Evolutionary conservation across 2,888 invertebrate genomes (phyloP).

Genomic region (Encarsia formosa): DNA sequence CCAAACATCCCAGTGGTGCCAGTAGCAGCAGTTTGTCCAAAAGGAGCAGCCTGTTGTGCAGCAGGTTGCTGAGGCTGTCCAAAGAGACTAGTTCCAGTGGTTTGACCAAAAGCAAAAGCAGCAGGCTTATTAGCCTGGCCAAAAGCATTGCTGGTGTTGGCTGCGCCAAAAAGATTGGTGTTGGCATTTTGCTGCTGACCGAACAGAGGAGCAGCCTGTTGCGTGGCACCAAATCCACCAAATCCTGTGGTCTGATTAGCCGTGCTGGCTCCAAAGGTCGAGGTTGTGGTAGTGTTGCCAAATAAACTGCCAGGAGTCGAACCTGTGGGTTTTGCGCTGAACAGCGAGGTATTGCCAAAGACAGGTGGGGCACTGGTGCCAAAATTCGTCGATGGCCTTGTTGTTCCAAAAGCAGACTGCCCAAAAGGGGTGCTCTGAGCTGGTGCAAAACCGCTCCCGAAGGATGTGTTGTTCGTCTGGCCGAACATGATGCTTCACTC

Average conservation of each 20-base stretch:
- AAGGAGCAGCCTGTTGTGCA: slow-evolving; percentile 49
- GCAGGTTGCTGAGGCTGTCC: slow-evolving; percentile 55
- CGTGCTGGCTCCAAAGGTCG: slow-evolving; percentile 64
- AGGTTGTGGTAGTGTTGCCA: slow-evolving; percentile 60
- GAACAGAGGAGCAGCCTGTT: slow-evolving; percentile 47
- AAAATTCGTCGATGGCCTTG: slow-evolving; percentile 59
- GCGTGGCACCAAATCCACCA: slow-evolving; percentile 49
- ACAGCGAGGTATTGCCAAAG: slow-evolving; percentile 64
- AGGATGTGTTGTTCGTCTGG: slow-evolving; percentile 47
- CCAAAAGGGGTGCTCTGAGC: slow-evolving; percentile 55
- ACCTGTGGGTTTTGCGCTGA: slow-evolving; percentile 55
- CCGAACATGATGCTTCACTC: too few species aligned
- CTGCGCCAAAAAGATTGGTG: slow-evolving; percentile 60
- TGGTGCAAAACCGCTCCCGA: slow-evolving; percentile 55
- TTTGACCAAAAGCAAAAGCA: slow-evolving; percentile 61
- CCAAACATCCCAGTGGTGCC: slow-evolving; percentile 52
- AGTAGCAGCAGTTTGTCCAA: slow-evolving; percentile 55
- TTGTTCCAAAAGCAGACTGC: slow-evolving; percentile 56
- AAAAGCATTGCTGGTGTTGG: slow-evolving; percentile 59
- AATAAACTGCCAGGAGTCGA: slow-evolving; percentile 58
- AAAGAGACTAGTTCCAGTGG: slow-evolving; percentile 59
- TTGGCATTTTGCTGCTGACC: slow-evolving; percentile 55
- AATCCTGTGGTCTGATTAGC: slow-evolving; percentile 54
- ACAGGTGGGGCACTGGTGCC: slow-evolving; percentile 62
- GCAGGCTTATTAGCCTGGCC: slow-evolving; percentile 59